Conservation (phyloP, 2,797 vertebrate genomes). For the Sandelia bainsii region DNA sequence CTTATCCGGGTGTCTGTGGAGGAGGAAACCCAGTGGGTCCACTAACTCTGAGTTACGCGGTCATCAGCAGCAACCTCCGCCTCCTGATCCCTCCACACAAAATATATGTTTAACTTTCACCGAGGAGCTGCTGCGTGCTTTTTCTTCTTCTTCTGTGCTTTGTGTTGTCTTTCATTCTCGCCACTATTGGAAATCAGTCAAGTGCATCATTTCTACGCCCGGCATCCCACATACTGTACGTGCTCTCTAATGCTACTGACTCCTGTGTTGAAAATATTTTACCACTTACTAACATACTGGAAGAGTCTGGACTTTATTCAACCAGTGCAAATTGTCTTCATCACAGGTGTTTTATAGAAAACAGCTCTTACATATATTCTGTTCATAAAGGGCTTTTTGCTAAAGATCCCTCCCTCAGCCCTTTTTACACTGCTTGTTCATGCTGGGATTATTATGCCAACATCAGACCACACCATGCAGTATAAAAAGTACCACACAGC, state of each 20-base stretch:
- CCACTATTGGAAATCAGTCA: constrained; percentile 20
- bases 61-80: constrained; percentile 47
- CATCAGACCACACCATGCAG: too few relatives aligned
- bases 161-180: constrained; percentile 1
- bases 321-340: too few relatives aligned
- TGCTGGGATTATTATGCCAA: too few relatives aligned
- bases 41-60: constrained; percentile 60
- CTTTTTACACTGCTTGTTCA: too few relatives aligned
- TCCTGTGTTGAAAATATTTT: neutral
- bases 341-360: too few relatives aligned
- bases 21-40: constrained; percentile 60
- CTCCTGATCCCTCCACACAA: constrained; percentile 39
- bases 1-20: constrained; percentile 43
- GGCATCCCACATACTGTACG: constrained; percentile 30
- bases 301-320: neutral
- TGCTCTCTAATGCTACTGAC: neutral
- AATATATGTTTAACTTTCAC: constrained; percentile 10
- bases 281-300: neutral
- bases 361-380: too few relatives aligned
- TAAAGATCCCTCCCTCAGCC: too few relatives aligned
- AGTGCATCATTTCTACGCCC: constrained; percentile 5
- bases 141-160: neutral
- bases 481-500: too few relatives aligned
- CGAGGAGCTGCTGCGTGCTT: neutral
- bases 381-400: too few relatives aligned